Evolutionary conservation across 2,797 vertebrate species (phyloP).

Genomic region (Botia kubotai): DNA sequence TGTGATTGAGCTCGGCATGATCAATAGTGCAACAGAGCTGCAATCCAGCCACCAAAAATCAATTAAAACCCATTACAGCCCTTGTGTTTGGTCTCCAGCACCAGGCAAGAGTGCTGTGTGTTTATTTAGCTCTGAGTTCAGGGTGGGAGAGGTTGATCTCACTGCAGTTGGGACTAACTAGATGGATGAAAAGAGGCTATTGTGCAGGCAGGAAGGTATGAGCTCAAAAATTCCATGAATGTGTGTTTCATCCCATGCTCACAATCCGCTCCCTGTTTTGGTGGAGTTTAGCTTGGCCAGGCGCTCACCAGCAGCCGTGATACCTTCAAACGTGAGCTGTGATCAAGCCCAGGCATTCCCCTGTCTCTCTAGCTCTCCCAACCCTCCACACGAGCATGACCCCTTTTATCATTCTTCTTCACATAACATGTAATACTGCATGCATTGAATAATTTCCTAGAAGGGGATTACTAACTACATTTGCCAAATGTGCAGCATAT

Average conservation of each 20-base stretch:
- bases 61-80: conserved; percentile 59
- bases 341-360: conserved; percentile 48
- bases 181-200: conserved; percentile 67
- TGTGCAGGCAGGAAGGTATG: conserved; percentile 67
- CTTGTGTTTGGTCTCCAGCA: conserved; percentile 35
- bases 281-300: conserved; percentile 74
- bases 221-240: conserved; percentile 69
- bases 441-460: too few relatives aligned
- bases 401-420: conserved; percentile 41
- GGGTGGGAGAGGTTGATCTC: conserved; percentile 43
- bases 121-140: conserved; percentile 25
- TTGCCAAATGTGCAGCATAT: too few relatives aligned
- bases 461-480: too few relatives aligned
- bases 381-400: conserved; percentile 39
- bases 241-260: conserved; percentile 67
- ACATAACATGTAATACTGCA: too few relatives aligned
- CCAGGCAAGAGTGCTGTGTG: conserved; percentile 28
- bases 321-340: conserved; percentile 60
- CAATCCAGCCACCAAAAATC: conserved; percentile 57
- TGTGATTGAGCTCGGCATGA: conserved; percentile 24
- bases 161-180: conserved; percentile 45
- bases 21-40: conserved; percentile 58
- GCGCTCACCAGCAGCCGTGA: conserved; percentile 36
- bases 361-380: conserved; percentile 38
- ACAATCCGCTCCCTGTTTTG: conserved; percentile 74